Evolutionary conservation across 1,140 invertebrate genomes (phyloP).

Genomic region (Dysdera silvatica): DNA sequence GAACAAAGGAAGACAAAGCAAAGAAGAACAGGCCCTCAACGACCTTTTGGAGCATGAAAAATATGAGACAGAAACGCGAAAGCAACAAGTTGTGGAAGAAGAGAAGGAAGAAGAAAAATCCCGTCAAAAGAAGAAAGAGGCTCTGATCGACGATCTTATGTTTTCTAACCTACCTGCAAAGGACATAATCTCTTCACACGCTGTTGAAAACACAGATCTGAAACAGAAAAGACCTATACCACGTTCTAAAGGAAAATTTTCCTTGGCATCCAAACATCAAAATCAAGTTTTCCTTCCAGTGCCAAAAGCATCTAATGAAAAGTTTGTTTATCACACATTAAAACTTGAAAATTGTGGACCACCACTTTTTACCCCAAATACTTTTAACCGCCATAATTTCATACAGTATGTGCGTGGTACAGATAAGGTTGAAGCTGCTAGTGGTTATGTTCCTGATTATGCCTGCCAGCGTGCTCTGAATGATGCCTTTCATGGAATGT

Average conservation of each 20-base stretch:
- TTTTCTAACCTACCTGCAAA: constrained; percentile 80
- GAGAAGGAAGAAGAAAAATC: constrained; percentile 70
- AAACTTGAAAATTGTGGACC: constrained; percentile 60
- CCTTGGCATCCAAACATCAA: constrained; percentile 41
- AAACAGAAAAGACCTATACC: constrained; percentile 34
- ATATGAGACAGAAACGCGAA: constrained; percentile 39
- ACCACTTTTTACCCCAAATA: constrained; percentile 53
- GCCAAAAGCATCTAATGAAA: constrained; percentile 64
- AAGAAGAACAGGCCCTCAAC: constrained; percentile 58
- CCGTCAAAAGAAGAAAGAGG: constrained; percentile 77
- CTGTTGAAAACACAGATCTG: constrained; percentile 59
- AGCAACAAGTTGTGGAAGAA: constrained; percentile 54
- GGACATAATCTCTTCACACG: constrained; percentile 76
- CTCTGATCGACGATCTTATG: constrained; percentile 87
- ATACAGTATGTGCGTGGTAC: constrained; percentile 65
- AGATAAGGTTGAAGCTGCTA: constrained; percentile 66
- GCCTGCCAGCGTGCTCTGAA: constrained; percentile 81
- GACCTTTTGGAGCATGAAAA: constrained; percentile 74
- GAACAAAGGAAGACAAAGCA: constrained; percentile 51
- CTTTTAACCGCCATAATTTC: constrained; percentile 62
- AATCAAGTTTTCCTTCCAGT: constrained; percentile 47
- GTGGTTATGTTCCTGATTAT: constrained; percentile 72
- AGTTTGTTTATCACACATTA: constrained; percentile 60
- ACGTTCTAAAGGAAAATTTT: constrained; percentile 34
- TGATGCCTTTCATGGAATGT: constrained; percentile 80